Conservation (phyloP, 2,888 invertebrate genomes). For the Idaea biselata region DNA sequence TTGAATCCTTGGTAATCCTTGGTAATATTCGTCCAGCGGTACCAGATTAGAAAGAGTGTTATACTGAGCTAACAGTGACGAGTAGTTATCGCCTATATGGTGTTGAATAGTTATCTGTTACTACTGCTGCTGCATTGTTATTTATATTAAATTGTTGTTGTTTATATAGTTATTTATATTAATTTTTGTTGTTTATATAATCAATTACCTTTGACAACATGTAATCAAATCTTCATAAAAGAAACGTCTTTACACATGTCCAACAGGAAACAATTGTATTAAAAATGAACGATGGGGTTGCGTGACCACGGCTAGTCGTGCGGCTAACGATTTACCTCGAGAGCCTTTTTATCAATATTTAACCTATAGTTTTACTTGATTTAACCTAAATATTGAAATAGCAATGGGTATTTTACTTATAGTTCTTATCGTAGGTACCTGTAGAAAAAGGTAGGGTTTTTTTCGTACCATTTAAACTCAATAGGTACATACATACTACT, state of each 20-base stretch:
- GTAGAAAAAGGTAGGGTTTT: not conserved
- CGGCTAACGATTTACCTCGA: conserved; percentile 3
- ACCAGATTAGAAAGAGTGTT: too few relatives aligned
- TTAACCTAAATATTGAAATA: not conserved
- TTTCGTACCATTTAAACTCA: not conserved
- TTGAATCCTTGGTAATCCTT: too few relatives aligned
- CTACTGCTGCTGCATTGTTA: too few relatives aligned
- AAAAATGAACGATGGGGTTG: conserved; percentile 23
- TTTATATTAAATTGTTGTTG: too few relatives aligned
- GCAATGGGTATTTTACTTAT: not conserved
- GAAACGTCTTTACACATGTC: conserved; percentile 6
- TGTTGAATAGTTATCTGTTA: too few relatives aligned
- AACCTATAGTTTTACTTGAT: not conserved
- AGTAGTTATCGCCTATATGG: too few relatives aligned
- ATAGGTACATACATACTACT: too few relatives aligned
- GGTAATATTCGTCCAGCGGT: too few relatives aligned
- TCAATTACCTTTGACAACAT: not conserved
- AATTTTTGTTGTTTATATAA: not conserved
- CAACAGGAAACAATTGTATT: conserved; percentile 15
- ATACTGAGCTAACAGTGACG: too few relatives aligned
- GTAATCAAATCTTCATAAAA: not conserved
- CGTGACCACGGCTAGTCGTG: conserved; percentile 14
- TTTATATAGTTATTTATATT: not conserved
- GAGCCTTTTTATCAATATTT: not conserved
- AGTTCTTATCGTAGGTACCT: not conserved